Conservation (phyloP, 1,140 invertebrate genomes). For the Reticulitermes speratus region DNA sequence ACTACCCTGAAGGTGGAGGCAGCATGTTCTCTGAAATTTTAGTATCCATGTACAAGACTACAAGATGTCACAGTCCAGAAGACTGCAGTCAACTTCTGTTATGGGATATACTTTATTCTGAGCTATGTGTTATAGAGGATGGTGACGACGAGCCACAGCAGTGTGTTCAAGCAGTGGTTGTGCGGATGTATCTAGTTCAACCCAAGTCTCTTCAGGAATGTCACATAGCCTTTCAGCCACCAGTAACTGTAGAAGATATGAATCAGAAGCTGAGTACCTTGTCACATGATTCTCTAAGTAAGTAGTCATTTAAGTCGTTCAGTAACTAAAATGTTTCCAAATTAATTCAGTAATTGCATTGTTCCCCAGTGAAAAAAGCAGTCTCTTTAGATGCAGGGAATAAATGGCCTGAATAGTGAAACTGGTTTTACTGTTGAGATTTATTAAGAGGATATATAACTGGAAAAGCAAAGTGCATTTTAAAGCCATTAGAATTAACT, state of each 20-base stretch:
- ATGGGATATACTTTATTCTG: neutral
- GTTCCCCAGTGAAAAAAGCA: no score
- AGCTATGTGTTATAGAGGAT: constrained; percentile 34
- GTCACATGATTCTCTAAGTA: constrained; percentile 24
- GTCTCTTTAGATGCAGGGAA: no score
- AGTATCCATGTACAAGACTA: neutral
- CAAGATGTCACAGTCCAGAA: neutral
- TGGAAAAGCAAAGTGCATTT: no score
- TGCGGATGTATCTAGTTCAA: constrained; percentile 82
- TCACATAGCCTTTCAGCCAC: constrained; percentile 64
- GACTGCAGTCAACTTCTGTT: no score
- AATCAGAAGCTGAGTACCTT: constrained; percentile 3
- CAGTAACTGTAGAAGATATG: neutral
- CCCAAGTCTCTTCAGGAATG: constrained; percentile 87
- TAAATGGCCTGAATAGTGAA: no score
- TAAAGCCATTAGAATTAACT: no score
- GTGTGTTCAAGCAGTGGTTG: constrained; percentile 50
- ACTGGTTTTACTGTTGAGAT: no score
- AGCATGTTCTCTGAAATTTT: no score
- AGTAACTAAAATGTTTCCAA: no score
- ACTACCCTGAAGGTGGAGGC: no score
- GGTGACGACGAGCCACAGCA: constrained; percentile 45
- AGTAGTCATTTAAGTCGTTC: neutral
- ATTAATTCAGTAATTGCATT: no score
- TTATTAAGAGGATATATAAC: no score